Conservation (phyloP, 2,888 invertebrate species). For the Melikaiella ostensackeni region DNA sequence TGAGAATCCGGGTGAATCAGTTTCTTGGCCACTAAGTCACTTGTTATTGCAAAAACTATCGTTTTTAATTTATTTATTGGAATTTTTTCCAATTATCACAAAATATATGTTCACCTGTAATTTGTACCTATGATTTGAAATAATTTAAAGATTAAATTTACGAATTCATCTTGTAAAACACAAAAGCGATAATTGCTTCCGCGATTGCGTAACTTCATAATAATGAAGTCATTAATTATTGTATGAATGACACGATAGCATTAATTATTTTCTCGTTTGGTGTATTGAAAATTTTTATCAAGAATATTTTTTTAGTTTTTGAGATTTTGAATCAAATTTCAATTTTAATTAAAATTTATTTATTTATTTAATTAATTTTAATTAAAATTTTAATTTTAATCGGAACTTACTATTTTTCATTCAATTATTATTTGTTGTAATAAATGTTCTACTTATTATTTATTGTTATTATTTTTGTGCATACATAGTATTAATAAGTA, state of each 20-base stretch:
- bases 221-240: background rate
- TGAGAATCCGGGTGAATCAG: background rate
- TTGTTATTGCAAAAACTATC: background rate
- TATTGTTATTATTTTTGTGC: too few species aligned
- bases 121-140: background rate
- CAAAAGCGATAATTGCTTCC: background rate
- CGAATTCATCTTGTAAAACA: background rate
- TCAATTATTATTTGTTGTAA: too few species aligned
- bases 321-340: too few species aligned
- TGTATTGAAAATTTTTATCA: background rate
- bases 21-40: background rate
- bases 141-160: constrained; percentile 1
- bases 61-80: background rate
- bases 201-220: background rate
- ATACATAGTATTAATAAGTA: too few species aligned
- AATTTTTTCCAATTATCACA: background rate
- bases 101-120: background rate
- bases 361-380: too few species aligned
- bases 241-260: background rate
- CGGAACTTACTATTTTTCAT: too few species aligned
- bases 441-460: too few species aligned
- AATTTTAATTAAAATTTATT: too few species aligned
- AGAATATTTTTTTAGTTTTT: background rate
- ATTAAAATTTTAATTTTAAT: too few species aligned
- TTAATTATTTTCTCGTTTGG: background rate